phyloP scores from a whole-genome alignment of 2,113 vertebrate genomes.

The Anguilla rostrata region DNA sequence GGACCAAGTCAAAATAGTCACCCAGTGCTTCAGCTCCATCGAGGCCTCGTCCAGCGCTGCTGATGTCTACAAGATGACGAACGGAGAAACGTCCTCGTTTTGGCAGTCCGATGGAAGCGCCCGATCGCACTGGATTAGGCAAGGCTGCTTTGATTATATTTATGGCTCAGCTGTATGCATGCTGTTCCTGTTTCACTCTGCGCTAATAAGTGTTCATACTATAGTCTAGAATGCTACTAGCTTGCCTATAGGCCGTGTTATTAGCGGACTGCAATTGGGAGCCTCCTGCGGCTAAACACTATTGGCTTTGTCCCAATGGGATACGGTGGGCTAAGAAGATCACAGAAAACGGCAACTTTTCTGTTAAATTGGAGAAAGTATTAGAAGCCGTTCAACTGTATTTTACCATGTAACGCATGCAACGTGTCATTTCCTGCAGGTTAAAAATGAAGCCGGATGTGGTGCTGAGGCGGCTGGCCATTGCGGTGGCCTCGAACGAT shows the following conservation, averaged over 20 bases:
- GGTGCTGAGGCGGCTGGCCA: slow-evolving; percentile 86
- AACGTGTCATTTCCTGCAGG: slow-evolving; percentile 59
- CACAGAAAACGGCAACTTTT: neutral
- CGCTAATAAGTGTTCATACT: neutral
- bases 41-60: slow-evolving; percentile 89
- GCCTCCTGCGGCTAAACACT: no score
- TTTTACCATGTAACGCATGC: no score
- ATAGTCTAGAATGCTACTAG: neutral
- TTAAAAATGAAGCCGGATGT: slow-evolving; percentile 95
- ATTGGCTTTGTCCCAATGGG: no score
- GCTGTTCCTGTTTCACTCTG: neutral
- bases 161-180: neutral
- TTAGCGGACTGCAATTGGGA: no score
- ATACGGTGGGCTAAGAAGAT: neutral
- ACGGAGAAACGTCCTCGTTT: slow-evolving; percentile 89
- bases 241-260: no score
- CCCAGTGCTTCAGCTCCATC: slow-evolving; percentile 89
- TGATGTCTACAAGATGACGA: slow-evolving; percentile 91
- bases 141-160: slow-evolving; percentile 35
- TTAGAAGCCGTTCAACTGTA: no score
- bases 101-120: slow-evolving; percentile 97
- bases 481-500: slow-evolving; percentile 89
- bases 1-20: slow-evolving; percentile 86
- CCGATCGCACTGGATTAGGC: slow-evolving; percentile 96
- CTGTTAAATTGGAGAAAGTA: no score